Conservation (phyloP, 2,797 vertebrate genomes). For the Podarcis lilfordi region DNA sequence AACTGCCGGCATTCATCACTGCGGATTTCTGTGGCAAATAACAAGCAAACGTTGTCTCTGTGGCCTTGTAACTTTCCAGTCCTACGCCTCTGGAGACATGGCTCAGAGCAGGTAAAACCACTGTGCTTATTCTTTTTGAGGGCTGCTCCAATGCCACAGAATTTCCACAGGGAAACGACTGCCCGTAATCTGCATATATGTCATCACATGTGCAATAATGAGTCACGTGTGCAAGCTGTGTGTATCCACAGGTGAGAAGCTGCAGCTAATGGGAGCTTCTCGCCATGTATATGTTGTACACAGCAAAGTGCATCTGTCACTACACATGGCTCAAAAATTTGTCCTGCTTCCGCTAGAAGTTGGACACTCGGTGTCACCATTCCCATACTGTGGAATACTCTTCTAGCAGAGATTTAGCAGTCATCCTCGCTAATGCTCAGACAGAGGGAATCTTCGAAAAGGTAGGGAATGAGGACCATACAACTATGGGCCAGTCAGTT, state of each 20-base stretch:
- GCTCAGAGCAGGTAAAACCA: not conserved
- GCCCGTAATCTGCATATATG: not conserved
- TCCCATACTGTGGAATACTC: too few relatives aligned
- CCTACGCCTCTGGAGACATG: constrained; percentile 10
- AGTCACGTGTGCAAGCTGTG: too few relatives aligned
- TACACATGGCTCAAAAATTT: not conserved
- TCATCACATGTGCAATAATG: not conserved
- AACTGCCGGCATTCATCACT: constrained; percentile 71
- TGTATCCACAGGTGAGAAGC: not conserved
- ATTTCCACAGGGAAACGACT: not conserved
- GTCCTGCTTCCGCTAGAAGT: not conserved
- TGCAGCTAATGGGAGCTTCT: not conserved
- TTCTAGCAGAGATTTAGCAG: too few relatives aligned
- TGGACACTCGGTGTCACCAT: too few relatives aligned
- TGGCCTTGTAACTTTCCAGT: constrained; percentile 54
- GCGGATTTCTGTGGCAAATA: constrained; percentile 55
- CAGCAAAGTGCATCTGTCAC: not conserved
- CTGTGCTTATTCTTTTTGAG: constrained; percentile 10
- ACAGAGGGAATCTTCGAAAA: too few relatives aligned
- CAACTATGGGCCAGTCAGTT: too few relatives aligned
- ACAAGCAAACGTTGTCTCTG: constrained; percentile 40
- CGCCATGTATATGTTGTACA: not conserved
- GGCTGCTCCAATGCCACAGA: not conserved
- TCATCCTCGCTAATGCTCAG: too few relatives aligned
- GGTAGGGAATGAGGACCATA: too few relatives aligned